Base-by-base conservation (phyloP, 1,140 invertebrate genomes). In the Halesus radiatus region DNA sequence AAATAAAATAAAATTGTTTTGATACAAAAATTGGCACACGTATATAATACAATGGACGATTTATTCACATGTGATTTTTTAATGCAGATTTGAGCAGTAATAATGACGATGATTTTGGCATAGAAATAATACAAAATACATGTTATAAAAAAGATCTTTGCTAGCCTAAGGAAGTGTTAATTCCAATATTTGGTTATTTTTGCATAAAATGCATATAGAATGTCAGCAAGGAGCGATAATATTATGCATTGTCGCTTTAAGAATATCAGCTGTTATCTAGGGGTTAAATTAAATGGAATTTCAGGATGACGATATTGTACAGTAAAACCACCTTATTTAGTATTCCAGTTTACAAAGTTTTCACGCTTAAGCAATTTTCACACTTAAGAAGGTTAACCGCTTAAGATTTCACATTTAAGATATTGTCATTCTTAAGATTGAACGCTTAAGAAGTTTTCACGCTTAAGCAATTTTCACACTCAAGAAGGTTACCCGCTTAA, bases 201-300 rank as follows among this genome's bases (percentile, higher is more conserved):
- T 64, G 62, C 32, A 64, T 64, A 64, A 64, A 64, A 64, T 64
- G 26, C 22, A 26, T 64, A n/a, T n/a, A n/a, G n/a, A n/a, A n/a
- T n/a, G n/a, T n/a, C n/a, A n/a, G n/a, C n/a, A 64, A 22, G 10
- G 20, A 56, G 20, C 16, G 0, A 22, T 22, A 56, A n/a, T n/a
- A n/a, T n/a, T n/a, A n/a, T 56, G n/a, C 18, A 18, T 18, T 3
- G 54, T 18, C 7, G 20, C 4, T 18, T 56, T 56, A 56, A 56
- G 54, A 18, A 56, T 22, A 56, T 56, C 7, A 56, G 54, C 54
- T 20, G 20, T 18, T 20, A 20, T 56, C n/a, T n/a, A 18, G 54
- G 16, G 54, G 20, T 56, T 45, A 45, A 45, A 45, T 45, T 45
- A 5, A 45, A 56, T 56, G 54, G 0, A n/a, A 56, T 56, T n/a